phyloP scores from a whole-genome alignment of 2,888 invertebrate species.

The Napeogenes sylphis region DNA sequence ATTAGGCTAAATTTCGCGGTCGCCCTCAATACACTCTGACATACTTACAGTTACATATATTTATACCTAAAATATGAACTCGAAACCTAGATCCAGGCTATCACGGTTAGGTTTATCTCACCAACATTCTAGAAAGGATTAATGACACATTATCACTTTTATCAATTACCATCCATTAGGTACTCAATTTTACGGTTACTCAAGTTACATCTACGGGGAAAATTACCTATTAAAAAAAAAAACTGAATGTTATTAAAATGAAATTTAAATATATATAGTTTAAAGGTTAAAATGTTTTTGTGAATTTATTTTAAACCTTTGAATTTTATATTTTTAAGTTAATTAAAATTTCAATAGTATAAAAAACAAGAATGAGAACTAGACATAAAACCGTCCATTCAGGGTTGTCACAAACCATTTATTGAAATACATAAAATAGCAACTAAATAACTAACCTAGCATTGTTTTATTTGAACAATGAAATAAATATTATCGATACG shows the following conservation, averaged over 20 bases:
- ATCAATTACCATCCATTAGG: too few species aligned
- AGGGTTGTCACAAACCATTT: conserved; percentile 6
- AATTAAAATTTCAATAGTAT: too few species aligned
- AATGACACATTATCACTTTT: too few species aligned
- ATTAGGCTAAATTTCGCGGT: neutral
- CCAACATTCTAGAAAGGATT: conserved; percentile 29
- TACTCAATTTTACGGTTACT: too few species aligned
- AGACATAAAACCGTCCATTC: neutral
- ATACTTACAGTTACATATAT: conserved; percentile 46
- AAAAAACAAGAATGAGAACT: too few species aligned
- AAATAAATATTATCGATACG: conserved; percentile 15
- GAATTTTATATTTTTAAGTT: too few species aligned
- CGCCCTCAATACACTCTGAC: conserved; percentile 56
- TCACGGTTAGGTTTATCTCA: conserved; percentile 66
- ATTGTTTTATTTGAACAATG: conserved; percentile 10
- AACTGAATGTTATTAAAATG: too few species aligned
- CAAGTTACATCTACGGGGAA: too few species aligned
- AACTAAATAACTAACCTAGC: neutral
- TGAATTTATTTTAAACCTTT: too few species aligned
- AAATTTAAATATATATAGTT: too few species aligned
- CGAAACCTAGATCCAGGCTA: conserved; percentile 63
- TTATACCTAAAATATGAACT: conserved; percentile 59
- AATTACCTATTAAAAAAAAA: too few species aligned
- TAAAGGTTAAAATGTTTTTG: too few species aligned
- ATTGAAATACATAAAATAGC: neutral